Conservation (phyloP, 2,797 vertebrate species). For the Sitta carolinensis region DNA sequence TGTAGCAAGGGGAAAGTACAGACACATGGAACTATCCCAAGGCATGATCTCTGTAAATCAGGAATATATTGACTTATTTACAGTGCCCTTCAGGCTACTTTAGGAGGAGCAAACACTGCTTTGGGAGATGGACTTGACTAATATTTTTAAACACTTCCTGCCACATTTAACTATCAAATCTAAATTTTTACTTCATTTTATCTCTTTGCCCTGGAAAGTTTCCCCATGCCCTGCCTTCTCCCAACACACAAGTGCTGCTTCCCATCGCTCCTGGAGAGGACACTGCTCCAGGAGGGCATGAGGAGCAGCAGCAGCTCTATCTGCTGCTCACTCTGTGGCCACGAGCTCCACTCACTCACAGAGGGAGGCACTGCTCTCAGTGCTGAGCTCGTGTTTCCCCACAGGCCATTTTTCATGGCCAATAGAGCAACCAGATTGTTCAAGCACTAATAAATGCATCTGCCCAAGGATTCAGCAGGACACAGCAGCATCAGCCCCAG, state of each 20-base stretch:
- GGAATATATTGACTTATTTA: neutral
- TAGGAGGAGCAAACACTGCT: neutral
- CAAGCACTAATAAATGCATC: neutral
- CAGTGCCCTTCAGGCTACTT: neutral
- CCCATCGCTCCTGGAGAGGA: rapidly evolving
- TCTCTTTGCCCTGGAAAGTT: neutral
- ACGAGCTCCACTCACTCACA: neutral
- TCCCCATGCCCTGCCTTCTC: neutral
- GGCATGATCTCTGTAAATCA: neutral
- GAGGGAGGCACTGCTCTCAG: neutral
- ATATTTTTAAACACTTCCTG: neutral
- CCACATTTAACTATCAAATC: neutral
- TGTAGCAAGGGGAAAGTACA: neutral
- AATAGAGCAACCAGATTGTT: neutral
- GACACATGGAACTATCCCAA: neutral
- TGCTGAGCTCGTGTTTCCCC: neutral
- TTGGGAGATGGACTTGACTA: neutral
- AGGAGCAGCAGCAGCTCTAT: neutral
- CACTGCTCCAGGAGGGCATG: neutral
- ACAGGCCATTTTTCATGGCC: neutral
- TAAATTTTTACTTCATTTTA: neutral
- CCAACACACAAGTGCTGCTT: neutral
- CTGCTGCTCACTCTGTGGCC: neutral
- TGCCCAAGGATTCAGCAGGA: rapidly evolving
- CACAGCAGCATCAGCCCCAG: rapidly evolving